Evolutionary conservation across 2,113 vertebrate species (phyloP), one percentile per base, ranked within the genome.

Genomic region (Tympanuchus pallidicinctus): DNA sequence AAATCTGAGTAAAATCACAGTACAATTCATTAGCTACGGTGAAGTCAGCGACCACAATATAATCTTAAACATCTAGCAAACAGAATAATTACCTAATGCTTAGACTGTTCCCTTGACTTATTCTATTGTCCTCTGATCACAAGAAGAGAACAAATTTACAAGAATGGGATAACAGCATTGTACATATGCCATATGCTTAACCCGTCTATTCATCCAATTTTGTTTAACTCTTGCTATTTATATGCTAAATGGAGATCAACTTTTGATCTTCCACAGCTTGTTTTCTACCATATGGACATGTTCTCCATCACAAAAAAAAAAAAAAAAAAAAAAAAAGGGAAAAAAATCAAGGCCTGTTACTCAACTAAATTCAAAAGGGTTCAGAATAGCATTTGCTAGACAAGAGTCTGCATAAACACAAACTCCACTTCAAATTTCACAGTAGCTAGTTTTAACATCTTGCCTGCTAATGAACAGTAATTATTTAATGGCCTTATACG

Each of bases 231-330:
- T 64, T 92, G 72, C 79, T 92, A 92, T 92, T 96, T 91, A 94
- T 88, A 94, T 36, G 72, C 72, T 95, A 92, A 94, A 92, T 57
- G 76, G 79, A 92, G 84, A 93, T 83, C 83, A 86, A 91, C 85
- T 88, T 88, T 59, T 95, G 76, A 95, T 92, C 93, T 93, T 86
- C 89, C 91, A 92, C 93, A 92, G 89, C 65, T 91, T 93, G 87
- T 79, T 95, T 95, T 72, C 88, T 75, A 92, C 93, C 96, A 97
- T 88, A 95, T 93, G 91, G 94, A 77, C 72, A 86, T 21, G 95
- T 57, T 92, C 64, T 64, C 75, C 32, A 77, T 38, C 2, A 56
- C 27, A 43, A 40, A 40, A 40, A 40, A 48, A 16, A n/a, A 57
- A 8, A 27, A 45, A 19, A 38, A 24, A 38, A 71, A 56, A 56